Percentiles rank a stretch among this genome's conserved stretches.
Conservation (phyloP, 2,113 vertebrate species). For the Oryzias javanicus region DNA sequence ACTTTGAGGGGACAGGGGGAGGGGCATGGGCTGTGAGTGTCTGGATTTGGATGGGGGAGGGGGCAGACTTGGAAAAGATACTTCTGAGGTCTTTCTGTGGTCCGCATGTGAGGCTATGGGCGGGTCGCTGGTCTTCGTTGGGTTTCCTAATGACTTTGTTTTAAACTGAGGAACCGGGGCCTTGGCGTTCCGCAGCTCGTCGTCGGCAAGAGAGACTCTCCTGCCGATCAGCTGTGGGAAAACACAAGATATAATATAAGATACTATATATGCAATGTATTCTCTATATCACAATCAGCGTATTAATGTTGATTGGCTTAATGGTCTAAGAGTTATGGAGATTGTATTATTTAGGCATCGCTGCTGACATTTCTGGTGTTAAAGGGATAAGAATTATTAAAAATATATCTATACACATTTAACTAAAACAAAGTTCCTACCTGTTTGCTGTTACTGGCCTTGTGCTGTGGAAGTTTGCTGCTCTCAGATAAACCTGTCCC, state of each 20-base stretch:
- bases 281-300: too few species aligned
- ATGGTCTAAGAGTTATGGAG: too few species aligned
- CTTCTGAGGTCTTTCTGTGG: constrained; percentile 2
- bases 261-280: too few species aligned
- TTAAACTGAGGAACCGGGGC: constrained; percentile 54
- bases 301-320: too few species aligned
- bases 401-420: background rate
- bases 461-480: background rate
- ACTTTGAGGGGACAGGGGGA: background rate
- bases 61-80: background rate
- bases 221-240: constrained; percentile 28
- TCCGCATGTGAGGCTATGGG: constrained; percentile 9
- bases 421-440: constrained; percentile 36
- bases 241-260: too few species aligned
- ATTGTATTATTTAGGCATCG: too few species aligned
- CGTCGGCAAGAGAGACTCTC: constrained; percentile 18
- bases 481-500: constrained; percentile 21
- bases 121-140: constrained; percentile 57
- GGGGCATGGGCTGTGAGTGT: constrained; percentile 3
- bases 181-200: constrained; percentile 11
- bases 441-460: constrained; percentile 30
- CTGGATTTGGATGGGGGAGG: constrained; percentile 10
- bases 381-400: too few species aligned
- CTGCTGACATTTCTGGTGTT: too few species aligned
- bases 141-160: constrained; percentile 64